A percentile compares a stretch with the other conserved stretches of the same genome.
Evolutionary conservation across 2,888 invertebrate genomes (phyloP).

Genomic region (Lithophane semibrunnea): DNA sequence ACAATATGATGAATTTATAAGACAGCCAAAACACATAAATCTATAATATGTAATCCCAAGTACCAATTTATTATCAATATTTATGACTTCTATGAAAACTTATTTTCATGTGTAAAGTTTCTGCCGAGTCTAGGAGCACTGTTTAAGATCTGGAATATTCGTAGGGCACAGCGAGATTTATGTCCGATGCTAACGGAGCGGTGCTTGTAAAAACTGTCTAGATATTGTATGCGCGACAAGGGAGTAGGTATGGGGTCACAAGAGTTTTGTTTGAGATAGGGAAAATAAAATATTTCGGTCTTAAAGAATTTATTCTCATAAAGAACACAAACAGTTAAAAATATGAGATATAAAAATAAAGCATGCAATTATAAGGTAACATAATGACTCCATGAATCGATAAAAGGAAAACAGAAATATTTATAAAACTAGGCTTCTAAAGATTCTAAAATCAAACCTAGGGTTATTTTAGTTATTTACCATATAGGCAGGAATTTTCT

Average conservation of each 20-base stretch:
- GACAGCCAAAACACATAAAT: not conserved
- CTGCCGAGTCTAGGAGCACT: constrained; percentile 39
- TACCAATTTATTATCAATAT: constrained; percentile 49
- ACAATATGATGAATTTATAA: constrained; percentile 11
- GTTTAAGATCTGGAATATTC: constrained; percentile 51
- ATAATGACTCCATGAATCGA: no score
- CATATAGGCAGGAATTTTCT: no score
- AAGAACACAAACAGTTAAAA: no score
- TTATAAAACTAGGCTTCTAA: no score
- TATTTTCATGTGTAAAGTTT: constrained; percentile 47
- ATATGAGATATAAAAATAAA: no score
- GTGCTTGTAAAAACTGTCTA: constrained; percentile 67
- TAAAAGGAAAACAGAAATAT: no score
- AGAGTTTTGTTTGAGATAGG: not conserved
- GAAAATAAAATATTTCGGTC: not conserved
- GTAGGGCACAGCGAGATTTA: constrained; percentile 60
- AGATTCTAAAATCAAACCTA: no score
- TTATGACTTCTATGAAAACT: constrained; percentile 48
- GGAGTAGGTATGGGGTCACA: constrained; percentile 34
- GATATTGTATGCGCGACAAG: constrained; percentile 59
- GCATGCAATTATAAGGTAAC: no score
- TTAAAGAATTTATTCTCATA: no score
- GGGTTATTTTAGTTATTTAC: no score
- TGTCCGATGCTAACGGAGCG: constrained; percentile 52
- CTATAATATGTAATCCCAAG: constrained; percentile 15